These are phyloP conservation scores for Omphaloscelis lunosa DNA, from an alignment of 2,888 invertebrate species.

Conservation along the genomic window DNA sequence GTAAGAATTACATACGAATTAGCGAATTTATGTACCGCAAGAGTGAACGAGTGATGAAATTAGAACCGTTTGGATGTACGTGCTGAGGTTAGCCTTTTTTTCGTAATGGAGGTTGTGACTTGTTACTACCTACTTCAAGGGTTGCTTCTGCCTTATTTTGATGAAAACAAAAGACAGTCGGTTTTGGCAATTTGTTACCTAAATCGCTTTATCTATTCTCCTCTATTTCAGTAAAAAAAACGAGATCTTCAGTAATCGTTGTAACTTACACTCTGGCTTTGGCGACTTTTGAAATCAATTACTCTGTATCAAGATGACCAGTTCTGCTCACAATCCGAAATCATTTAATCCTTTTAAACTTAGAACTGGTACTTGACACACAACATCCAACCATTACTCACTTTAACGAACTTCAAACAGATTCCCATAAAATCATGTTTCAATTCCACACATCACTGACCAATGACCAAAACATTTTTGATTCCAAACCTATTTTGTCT, in stretches of 20 bases:
- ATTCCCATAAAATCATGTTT: constrained; percentile 78
- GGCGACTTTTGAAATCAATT: not conserved
- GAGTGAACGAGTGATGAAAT: constrained; percentile 70
- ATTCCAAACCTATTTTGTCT: constrained; percentile 39
- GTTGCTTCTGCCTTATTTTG: not conserved
- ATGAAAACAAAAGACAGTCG: not conserved
- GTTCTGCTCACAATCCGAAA: not conserved
- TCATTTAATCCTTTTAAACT: not conserved
- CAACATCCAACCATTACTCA: constrained; percentile 49
- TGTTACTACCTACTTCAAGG: not conserved
- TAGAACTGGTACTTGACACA: constrained; percentile 39
- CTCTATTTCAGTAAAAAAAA: not conserved
- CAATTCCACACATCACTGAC: constrained; percentile 66
- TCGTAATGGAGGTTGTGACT: not conserved
- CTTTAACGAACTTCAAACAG: constrained; percentile 52
- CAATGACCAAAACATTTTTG: constrained; percentile 58
- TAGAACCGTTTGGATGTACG: constrained; percentile 56
- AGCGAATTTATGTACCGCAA: constrained; percentile 79
- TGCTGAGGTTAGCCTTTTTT: constrained; percentile 36
- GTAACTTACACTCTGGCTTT: not conserved
- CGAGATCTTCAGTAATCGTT: not conserved
- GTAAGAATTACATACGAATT: constrained; percentile 74
- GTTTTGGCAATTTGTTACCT: not conserved
- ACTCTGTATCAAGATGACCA: not conserved
- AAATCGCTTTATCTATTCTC: not conserved